Base-by-base conservation (phyloP, 2,113 vertebrate species). In the Eptesicus fuscus region DNA sequence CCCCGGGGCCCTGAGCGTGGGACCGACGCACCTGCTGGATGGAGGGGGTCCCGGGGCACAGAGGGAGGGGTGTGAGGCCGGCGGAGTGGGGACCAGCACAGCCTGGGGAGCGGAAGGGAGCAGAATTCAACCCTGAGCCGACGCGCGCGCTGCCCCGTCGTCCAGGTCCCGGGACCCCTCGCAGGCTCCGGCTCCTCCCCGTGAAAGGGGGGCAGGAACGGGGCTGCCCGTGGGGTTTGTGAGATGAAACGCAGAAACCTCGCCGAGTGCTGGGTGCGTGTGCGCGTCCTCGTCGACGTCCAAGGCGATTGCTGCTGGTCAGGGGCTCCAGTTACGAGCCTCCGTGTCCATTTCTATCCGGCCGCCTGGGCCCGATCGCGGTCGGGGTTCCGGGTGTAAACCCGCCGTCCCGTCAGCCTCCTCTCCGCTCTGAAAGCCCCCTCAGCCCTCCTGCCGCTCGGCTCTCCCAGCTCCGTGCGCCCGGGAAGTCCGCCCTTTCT, bases 1-100 rank as follows among this genome's bases (percentile, higher is more conserved):
- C 44, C 35, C n/a, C 1, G 0, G 67, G 32, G 42, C 16, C 40
- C 49, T 5, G 78, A 67, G 77, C 0, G 0, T 0, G 5, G 49
- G n/a, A 7, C 2, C 0, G 5, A 7, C 0, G 0, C 5, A 20
- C 35, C 5, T 2, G 0, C 5, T 2, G 0, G 7, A 2, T 2
- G 49, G 22, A 17, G 0, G 0, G 40, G 18, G 3, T 8, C 6
- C 22, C 3, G 42, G 30, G 18, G 23, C 6, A 4, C 22, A 59
- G 37, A 70, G 8, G 82, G 56, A 7, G 0, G 7, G 3, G 59
- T 40, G 5, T 22, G 25, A 20, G 49, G 17, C 3, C 2, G 22
- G 47, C 40, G 4, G 42, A 2, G 0, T 0, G 7, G 28, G 3
- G 8, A 12, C 4, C 28, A 1, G 22, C 9, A 10, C 1, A 4